Base-by-base conservation (phyloP, 2,888 invertebrate species). In the Ichneumoninae sp. region DNA sequence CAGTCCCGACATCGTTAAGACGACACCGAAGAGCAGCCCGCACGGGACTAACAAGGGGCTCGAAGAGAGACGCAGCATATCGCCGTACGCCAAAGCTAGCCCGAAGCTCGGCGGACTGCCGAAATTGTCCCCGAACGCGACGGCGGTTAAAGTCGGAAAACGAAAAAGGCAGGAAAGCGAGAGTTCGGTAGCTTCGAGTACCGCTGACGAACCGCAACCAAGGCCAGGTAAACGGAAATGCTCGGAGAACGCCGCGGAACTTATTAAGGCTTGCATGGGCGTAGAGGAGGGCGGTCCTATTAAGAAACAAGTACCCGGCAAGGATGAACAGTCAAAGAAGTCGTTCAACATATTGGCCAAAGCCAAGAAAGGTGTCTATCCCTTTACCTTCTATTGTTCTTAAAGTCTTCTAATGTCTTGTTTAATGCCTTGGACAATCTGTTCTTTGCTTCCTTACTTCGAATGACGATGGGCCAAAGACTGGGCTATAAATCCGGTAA, bases 81-180 rank as follows among this genome's bases (percentile, higher is more conserved):
- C 94, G 40, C 94, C 94, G 6, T 93, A 92, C 81, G 93, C 93
- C 13, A 94, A 94, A 94, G 94, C 91, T 91, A 94, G 88, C 93
- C 92, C 93, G 19, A 94, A 94, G 71, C 68, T 93, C 75, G 89
- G 85, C 75, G 89, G 85, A 16, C 44, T 85, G 6, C 83, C 87
- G 6, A 90, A 90, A 70, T 76, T 89, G 19, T 89, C 89, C 16
- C 89, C 90, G 8, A 88, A 89, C 75, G 52, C 80, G 3, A 87
- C 88, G 3, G 91, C 86, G 84, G 87, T 85, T 60, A 93, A 89
- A 86, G 92, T 94, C 26, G 94, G 94, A 22, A 97, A 97, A 92
- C 95, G 98, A 82, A 97, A 97, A 92, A 95, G 97, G 68, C 96
- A 97, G 91, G 97, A 97, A 91, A 97, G 97, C 0, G 97, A 97